Base-by-base conservation (phyloP, 2,888 invertebrate genomes). In the Agriopis aurantiaria region DNA sequence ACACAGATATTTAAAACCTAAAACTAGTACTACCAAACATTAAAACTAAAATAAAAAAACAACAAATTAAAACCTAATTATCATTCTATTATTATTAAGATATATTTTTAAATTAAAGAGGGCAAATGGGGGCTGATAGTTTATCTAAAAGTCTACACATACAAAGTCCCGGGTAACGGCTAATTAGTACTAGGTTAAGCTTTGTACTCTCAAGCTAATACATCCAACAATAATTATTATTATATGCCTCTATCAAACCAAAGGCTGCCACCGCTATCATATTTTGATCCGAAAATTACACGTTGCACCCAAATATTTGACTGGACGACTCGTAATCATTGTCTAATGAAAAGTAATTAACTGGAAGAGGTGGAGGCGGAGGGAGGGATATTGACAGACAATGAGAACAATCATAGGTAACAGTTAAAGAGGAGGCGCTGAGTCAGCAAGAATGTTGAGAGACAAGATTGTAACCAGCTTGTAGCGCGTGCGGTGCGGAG, bases 321-420 rank as follows among this genome's bases (percentile, higher is more conserved):
- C 52, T 67, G 72, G 66, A 63, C 57, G 67, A 59, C 62, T 71
- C 55, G 70, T 68, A 74, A 72, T 76, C 73, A 75, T 76, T 60
- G 70, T 93, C 89, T 94, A 93, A 94, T 93, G 91, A 92, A 93
- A 94, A 92, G 90, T 93, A 93, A 94, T 94, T 93, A 94, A 92
- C 90, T 86, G 86, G 77, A 73, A 77, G 68, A 69, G 55, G 66
- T 71, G 71, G 73, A 71, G 58, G 70, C 48, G 69, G 58, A 69
- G 66, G 68, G 76, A 69, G 69, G 71, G 61, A 64, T 87, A 88
- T 90, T 91, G 91, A 90, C 91, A 90, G 91, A 92, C 92, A 93
- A 92, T 89, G 91, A 89, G 91, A 92, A 93, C 92, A 93, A 93
- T 92, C 91, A 90, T 82, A 89, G 86, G 88, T 85, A 87, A 88